Evolutionary conservation across 2,797 vertebrate genomes (phyloP).

Genomic region (Microctenopoma steveboyesi): DNA sequence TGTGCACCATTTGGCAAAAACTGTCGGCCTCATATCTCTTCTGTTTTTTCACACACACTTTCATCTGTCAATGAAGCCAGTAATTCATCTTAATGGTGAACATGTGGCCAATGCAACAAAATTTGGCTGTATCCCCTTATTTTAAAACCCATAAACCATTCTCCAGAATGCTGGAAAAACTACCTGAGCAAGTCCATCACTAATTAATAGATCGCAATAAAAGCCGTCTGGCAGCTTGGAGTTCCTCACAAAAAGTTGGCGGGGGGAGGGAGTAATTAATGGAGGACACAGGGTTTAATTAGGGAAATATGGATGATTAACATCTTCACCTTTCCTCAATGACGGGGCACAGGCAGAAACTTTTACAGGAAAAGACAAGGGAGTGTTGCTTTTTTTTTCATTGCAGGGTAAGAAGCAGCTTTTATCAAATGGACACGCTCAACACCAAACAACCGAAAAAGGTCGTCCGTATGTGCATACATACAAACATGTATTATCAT

Average conservation of each 20-base stretch:
- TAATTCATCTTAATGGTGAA: conserved; percentile 55
- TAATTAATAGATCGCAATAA: conserved; percentile 85
- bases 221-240: conserved; percentile 74
- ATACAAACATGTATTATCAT: conserved; percentile 18
- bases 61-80: conserved; percentile 19
- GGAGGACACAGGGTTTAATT: conserved; percentile 81
- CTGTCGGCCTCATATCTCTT: background rate
- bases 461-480: background rate
- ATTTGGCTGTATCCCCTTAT: conserved; percentile 47
- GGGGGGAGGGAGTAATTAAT: conserved; percentile 80
- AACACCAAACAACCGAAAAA: conserved; percentile 6
- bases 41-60: conserved; percentile 4
- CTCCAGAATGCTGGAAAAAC: conserved; percentile 64
- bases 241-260: conserved; percentile 78
- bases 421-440: conserved; percentile 9
- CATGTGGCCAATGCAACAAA: conserved; percentile 44
- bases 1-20: conserved; percentile 1
- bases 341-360: conserved; percentile 65
- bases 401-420: conserved; percentile 5
- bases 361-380: conserved; percentile 51
- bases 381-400: conserved; percentile 16
- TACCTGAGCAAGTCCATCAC: conserved; percentile 79
- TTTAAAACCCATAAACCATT: conserved; percentile 65
- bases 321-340: conserved; percentile 81
- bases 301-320: conserved; percentile 85